A percentile compares a stretch with the other conserved stretches of the same genome.
Conservation (phyloP, 2,888 invertebrate genomes). For the Slavum lentiscoides region DNA sequence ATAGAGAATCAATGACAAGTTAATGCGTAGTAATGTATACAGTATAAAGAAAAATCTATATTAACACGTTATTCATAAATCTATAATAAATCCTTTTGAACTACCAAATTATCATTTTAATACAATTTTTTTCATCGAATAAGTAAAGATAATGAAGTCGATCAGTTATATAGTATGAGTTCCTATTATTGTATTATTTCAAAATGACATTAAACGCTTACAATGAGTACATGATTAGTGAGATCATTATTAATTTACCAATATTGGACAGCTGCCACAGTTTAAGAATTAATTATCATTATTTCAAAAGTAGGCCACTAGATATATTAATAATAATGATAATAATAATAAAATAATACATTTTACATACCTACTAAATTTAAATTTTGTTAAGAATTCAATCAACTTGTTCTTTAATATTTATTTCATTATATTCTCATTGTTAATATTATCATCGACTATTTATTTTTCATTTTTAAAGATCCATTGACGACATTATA, state of each 20-base stretch:
- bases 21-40: neutral
- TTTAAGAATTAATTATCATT: slow-evolving; percentile 12
- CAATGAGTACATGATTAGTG: slow-evolving; percentile 10
- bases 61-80: neutral
- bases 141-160: neutral
- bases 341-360: neutral
- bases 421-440: neutral
- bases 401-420: neutral
- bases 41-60: neutral
- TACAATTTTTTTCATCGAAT: neutral
- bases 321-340: slow-evolving; percentile 6
- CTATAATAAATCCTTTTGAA: neutral
- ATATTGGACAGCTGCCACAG: neutral
- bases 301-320: neutral
- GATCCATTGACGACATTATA: too few relatives aligned
- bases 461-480: too few relatives aligned
- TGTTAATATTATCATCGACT: neutral
- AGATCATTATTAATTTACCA: neutral
- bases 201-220: slow-evolving; percentile 1
- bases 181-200: neutral
- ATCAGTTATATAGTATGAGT: neutral
- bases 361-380: neutral
- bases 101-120: neutral
- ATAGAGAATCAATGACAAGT: too few relatives aligned
- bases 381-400: neutral